These are phyloP conservation scores for Cephus rjabovi DNA, from an alignment of 2,888 invertebrate species.

Conservation along the genomic window DNA sequence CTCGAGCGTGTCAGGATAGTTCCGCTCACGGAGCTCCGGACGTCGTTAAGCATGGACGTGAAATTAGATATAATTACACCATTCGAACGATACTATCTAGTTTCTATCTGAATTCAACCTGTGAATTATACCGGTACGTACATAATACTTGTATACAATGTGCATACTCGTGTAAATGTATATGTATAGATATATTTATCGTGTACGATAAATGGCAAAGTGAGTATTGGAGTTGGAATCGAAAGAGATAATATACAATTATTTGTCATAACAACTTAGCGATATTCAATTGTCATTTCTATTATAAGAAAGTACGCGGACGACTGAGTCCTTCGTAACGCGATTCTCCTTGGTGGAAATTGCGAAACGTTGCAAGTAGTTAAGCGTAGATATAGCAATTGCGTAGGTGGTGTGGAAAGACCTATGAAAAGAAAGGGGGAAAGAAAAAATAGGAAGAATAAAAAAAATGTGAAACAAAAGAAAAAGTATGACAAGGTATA, in stretches of 20 bases:
- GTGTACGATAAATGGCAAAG: background rate
- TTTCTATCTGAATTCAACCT: background rate
- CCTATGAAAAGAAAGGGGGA: background rate
- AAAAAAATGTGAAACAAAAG: background rate
- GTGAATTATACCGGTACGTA: background rate
- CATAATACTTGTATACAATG: background rate
- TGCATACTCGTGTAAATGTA: background rate
- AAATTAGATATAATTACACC: conserved; percentile 1
- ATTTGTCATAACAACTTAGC: background rate
- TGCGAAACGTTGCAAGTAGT: background rate
- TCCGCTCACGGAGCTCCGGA: conserved; percentile 4
- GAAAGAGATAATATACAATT: background rate
- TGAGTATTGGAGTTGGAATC: background rate
- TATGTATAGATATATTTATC: too few relatives aligned
- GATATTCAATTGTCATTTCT: background rate
- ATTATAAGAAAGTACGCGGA: background rate
- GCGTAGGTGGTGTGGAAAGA: background rate
- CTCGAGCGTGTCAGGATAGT: conserved; percentile 1
- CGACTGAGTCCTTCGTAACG: background rate
- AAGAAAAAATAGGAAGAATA: background rate
- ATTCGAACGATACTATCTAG: background rate
- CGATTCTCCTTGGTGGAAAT: background rate
- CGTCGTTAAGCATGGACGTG: conserved; percentile 1
- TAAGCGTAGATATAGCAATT: background rate
- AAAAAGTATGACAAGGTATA: background rate